Conservation (phyloP, 2,797 vertebrate species). For the Coregonus ussuriensis region DNA sequence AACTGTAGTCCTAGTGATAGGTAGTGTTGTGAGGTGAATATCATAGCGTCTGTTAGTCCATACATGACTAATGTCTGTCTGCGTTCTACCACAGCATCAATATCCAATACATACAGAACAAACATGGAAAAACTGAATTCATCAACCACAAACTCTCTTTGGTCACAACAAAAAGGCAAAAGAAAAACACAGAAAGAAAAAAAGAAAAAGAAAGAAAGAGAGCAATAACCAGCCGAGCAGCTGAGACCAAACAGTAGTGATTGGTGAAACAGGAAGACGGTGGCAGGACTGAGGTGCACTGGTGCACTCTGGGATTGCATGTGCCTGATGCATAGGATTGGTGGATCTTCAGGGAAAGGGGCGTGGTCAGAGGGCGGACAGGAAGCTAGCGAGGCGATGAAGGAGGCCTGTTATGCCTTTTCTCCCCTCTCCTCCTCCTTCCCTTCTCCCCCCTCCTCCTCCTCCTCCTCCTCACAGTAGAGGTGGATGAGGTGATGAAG, state of each 20-base stretch:
- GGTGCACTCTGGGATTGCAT: slow-evolving; percentile 5
- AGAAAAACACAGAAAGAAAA: neutral
- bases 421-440: slow-evolving; percentile 20
- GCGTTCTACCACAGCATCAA: slow-evolving; percentile 71
- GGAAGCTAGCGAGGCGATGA: slow-evolving; percentile 26
- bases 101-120: slow-evolving; percentile 47
- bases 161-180: neutral
- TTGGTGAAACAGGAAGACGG: slow-evolving; percentile 4
- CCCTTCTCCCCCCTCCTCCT: slow-evolving; percentile 12
- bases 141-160: neutral
- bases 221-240: neutral
- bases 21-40: slow-evolving; percentile 55
- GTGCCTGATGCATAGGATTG: slow-evolving; percentile 10
- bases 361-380: slow-evolving; percentile 39
- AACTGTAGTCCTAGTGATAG: no score
- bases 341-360: slow-evolving; percentile 32
- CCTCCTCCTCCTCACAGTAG: slow-evolving; percentile 75
- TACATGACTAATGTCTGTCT: slow-evolving; percentile 50
- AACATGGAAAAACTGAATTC: slow-evolving; percentile 36
- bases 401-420: slow-evolving; percentile 41
- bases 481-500: slow-evolving; percentile 86
- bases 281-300: neutral
- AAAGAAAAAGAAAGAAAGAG: neutral
- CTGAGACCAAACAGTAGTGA: neutral
- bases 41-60: slow-evolving; percentile 55